A percentile compares a stretch with the other conserved stretches of the same genome.
phyloP scores from a whole-genome alignment of 1,140 invertebrate species.

The Drosophila suzukii region DNA sequence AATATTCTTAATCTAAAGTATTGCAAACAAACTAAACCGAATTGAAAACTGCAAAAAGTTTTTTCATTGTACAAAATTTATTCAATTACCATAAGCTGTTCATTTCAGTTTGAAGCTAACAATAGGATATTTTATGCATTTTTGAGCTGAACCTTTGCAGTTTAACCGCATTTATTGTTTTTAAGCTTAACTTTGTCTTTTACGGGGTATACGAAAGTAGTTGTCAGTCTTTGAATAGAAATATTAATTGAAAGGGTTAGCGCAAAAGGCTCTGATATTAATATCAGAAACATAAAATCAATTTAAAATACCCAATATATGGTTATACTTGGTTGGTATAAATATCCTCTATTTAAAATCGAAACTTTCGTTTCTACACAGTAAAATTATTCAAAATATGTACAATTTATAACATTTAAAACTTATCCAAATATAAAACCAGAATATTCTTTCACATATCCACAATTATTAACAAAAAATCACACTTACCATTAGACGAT shows the following conservation, averaged over 20 bases:
- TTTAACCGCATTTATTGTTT: slow-evolving; percentile 23
- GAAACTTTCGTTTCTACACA: neutral
- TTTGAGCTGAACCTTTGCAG: slow-evolving; percentile 21
- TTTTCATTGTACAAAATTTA: slow-evolving; percentile 1
- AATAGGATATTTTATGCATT: slow-evolving; percentile 11
- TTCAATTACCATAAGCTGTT: neutral
- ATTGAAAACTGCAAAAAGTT: slow-evolving; percentile 5
- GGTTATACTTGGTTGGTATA: neutral
- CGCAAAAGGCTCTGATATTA: slow-evolving; percentile 7
- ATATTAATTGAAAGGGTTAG: slow-evolving; percentile 4
- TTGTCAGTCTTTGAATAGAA: slow-evolving; percentile 44
- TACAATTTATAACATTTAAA: slow-evolving; percentile 30
- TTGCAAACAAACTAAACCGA: slow-evolving; percentile 17
- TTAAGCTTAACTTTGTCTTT: slow-evolving; percentile 20
- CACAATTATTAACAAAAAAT: slow-evolving; percentile 36
- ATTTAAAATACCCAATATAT: neutral
- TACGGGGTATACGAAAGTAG: slow-evolving; percentile 7
- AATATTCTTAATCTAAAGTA: slow-evolving; percentile 22
- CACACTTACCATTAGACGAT: slow-evolving; percentile 20
- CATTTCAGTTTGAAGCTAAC: slow-evolving; percentile 5
- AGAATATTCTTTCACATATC: slow-evolving; percentile 16
- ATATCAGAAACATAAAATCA: slow-evolving; percentile 17
- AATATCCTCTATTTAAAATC: slow-evolving; percentile 12
- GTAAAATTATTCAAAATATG: slow-evolving; percentile 13
- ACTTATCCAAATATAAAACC: slow-evolving; percentile 29